These are phyloP conservation scores for Drosophila sucinea DNA, from an alignment of 1,140 invertebrate genomes.

Conservation along the genomic window DNA sequence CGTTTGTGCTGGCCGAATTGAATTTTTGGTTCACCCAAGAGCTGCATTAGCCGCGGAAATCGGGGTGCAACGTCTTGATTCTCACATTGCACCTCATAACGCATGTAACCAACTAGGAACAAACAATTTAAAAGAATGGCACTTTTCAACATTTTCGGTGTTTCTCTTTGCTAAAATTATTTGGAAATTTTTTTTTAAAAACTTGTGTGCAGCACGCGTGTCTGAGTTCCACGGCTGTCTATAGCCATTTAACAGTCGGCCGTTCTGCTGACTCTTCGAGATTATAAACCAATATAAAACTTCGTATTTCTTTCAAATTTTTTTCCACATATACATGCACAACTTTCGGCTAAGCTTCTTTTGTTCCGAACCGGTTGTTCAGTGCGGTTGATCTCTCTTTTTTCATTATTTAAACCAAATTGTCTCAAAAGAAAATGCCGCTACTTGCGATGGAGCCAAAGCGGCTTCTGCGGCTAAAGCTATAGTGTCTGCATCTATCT, in stretches of 20 bases:
- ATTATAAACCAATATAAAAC: conserved; percentile 70
- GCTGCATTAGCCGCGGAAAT: conserved; percentile 53
- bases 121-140: conserved; percentile 27
- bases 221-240: conserved; percentile 64
- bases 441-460: conserved; percentile 37
- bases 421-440: conserved; percentile 46
- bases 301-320: conserved; percentile 59
- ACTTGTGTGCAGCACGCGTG: conserved; percentile 47
- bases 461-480: not conserved
- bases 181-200: conserved; percentile 13
- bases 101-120: conserved; percentile 32
- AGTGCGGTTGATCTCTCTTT: conserved; percentile 69
- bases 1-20: conserved; percentile 45
- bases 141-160: conserved; percentile 39
- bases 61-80: conserved; percentile 21
- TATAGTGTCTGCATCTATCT: conserved; percentile 28
- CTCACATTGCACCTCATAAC: conserved; percentile 35
- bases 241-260: conserved; percentile 66
- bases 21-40: conserved; percentile 54
- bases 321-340: conserved; percentile 35
- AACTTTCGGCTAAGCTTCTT: conserved; percentile 55
- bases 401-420: conserved; percentile 45
- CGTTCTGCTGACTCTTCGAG: conserved; percentile 45
- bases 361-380: conserved; percentile 68
- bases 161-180: conserved; percentile 13